Base-by-base conservation (phyloP, 1,140 invertebrate species). In the Micrasema longulum region DNA sequence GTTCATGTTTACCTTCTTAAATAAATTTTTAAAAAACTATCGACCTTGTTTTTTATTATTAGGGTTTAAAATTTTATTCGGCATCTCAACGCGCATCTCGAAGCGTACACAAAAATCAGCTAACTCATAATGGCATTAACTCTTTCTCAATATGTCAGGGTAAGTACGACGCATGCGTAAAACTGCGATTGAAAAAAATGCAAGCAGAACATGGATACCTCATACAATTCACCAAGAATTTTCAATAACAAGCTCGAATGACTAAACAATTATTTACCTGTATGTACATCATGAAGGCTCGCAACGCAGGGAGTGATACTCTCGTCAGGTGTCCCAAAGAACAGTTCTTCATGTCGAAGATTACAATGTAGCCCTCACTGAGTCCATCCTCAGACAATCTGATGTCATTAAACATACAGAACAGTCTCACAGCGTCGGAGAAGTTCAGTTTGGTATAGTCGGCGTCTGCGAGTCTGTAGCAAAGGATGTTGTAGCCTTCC, bases 311-410 rank as follows among this genome's bases (percentile, higher is more conserved):
- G 57, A 90, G 71, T 18, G 85, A 87, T 0, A 89, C 86, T 72
- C 88, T 80, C 0, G 88, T 88, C 18, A 91, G 79, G 78, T 91
- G 89, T 0, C 87, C 88, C 9, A 90, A 78, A 9, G 82, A 82
- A 65, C 87, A 85, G 6, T 88, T 88, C 77, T 88, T 89, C 88
- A 91, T 90, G 77, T 90, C 89, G 74, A 91, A 89, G 60, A 90
- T 84, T 23, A 90, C 87, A 35, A 90, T 83, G 78, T 89, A 90
- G 1, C 89, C 89, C 18, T 89, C 86, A n/a, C 83, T 83, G 2
- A 89, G 80, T 0, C 86, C 83, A 77, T 90, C 88, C 75, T 90
- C 89, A 0, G 88, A 89, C 18, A 90, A 75, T 43, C 87, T 82
- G 26, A 88, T 79, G 74, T 90, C 89, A 76, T 89, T 89, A 77